These are phyloP conservation scores for Cyprinodon diabolis DNA, from an alignment of 2,797 vertebrate species.

Conservation along the genomic window DNA sequence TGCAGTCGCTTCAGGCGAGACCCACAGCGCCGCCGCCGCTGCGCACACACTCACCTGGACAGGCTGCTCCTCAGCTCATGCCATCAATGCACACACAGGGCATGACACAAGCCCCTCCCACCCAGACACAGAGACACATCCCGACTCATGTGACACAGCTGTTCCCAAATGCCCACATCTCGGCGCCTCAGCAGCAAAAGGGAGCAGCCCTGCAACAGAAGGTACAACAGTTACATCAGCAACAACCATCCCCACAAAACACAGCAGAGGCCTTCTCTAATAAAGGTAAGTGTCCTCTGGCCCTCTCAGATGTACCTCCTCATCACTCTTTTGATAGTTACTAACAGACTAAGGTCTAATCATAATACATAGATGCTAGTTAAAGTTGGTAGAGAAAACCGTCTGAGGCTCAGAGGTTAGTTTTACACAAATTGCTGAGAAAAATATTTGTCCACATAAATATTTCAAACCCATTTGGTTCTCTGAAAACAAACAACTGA, in stretches of 20 bases:
- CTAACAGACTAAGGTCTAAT: neutral
- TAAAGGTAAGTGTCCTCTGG: constrained; percentile 42
- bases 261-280: constrained; percentile 60
- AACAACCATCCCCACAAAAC: constrained; percentile 59
- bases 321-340: neutral
- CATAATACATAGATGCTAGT: neutral
- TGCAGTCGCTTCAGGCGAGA: constrained; percentile 71
- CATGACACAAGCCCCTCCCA: constrained; percentile 45
- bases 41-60: constrained; percentile 52
- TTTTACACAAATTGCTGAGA: no score
- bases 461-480: no score
- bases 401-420: no score
- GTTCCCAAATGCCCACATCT: constrained; percentile 37
- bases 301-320: no score
- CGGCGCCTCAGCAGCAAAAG: constrained; percentile 55
- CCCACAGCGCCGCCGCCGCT: constrained; percentile 34
- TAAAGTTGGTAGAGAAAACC: neutral
- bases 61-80: constrained; percentile 45
- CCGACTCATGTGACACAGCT: constrained; percentile 58
- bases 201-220: constrained; percentile 61
- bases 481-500: no score
- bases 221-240: constrained; percentile 64
- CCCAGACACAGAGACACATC: constrained; percentile 61
- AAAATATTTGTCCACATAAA: no score
- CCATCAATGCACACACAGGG: constrained; percentile 64